These are phyloP conservation scores for Polypedilum pembai DNA, from an alignment of 1,140 invertebrate species.

Conservation along the genomic window DNA sequence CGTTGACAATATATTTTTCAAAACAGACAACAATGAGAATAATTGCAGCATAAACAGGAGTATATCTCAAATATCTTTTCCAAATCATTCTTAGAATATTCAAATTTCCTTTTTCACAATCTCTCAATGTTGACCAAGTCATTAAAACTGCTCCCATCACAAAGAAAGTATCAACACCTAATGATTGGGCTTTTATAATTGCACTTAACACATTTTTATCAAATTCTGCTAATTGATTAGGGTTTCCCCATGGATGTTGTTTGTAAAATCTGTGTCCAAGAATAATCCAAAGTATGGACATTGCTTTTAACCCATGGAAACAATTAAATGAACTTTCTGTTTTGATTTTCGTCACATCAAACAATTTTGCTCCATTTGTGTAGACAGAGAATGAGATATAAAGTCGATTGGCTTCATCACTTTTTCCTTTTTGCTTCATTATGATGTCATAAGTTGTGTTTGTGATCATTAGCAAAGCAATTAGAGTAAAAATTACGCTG, in stretches of 20 bases:
- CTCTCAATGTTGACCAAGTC: not conserved
- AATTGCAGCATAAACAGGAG: not conserved
- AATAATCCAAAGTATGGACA: conserved; percentile 30
- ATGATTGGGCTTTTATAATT: not conserved
- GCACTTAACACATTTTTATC: not conserved
- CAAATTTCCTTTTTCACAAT: not conserved
- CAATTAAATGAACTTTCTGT: not conserved
- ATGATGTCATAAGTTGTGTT: conserved; percentile 27
- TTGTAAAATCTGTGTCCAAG: not conserved
- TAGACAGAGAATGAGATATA: conserved; percentile 27
- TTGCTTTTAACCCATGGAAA: conserved; percentile 24
- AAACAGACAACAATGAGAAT: not conserved
- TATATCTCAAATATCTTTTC: not conserved
- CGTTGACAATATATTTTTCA: not conserved
- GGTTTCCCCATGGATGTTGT: not conserved
- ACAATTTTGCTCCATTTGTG: conserved; percentile 27
- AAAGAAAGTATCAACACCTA: not conserved
- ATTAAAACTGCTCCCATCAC: not conserved
- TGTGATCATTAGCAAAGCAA: not conserved
- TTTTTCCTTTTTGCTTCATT: not conserved
- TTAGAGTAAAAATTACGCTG: not conserved
- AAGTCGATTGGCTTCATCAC: not conserved
- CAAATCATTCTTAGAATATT: not conserved
- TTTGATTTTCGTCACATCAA: not conserved
- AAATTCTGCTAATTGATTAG: not conserved